Conservation (phyloP, 2,888 invertebrate species). For the Acronicta psi region DNA sequence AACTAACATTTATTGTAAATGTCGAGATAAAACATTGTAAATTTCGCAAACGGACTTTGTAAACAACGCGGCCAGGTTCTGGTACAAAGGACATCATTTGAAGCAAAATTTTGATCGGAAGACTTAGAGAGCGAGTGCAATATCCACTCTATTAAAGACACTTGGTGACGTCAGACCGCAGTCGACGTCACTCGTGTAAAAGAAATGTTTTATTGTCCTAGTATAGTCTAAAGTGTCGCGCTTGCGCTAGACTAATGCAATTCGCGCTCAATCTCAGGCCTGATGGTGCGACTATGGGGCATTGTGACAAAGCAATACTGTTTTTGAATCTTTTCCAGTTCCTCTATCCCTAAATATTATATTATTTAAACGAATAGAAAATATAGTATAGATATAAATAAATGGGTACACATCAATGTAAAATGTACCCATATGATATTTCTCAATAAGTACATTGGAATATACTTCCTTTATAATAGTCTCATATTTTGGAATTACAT, state of each 20-base stretch:
- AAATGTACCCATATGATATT: slow-evolving; percentile 54
- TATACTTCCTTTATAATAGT: slow-evolving; percentile 58
- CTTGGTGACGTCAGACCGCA: slow-evolving; percentile 50
- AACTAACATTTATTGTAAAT: slow-evolving; percentile 61
- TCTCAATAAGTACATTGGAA: slow-evolving; percentile 59
- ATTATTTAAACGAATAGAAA: slow-evolving; percentile 57
- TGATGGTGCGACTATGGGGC: slow-evolving; percentile 51
- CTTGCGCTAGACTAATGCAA: slow-evolving; percentile 75
- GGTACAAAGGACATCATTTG: slow-evolving; percentile 64
- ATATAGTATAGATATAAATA: slow-evolving; percentile 58
- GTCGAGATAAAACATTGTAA: slow-evolving; percentile 60
- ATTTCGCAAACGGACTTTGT: slow-evolving; percentile 59
- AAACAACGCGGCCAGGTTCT: slow-evolving; percentile 55
- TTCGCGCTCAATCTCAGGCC: slow-evolving; percentile 56
- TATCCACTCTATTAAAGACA: slow-evolving; percentile 61
- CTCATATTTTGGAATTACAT: slow-evolving; percentile 69
- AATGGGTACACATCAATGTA: slow-evolving; percentile 47
- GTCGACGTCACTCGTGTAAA: slow-evolving; percentile 70
- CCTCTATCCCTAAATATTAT: slow-evolving; percentile 41
- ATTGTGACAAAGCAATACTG: slow-evolving; percentile 58
- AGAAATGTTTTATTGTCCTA: slow-evolving; percentile 85
- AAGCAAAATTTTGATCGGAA: slow-evolving; percentile 80
- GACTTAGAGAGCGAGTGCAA: slow-evolving; percentile 69
- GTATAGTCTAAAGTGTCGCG: slow-evolving; percentile 85
- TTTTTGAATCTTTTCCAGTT: slow-evolving; percentile 36